Evolutionary conservation across 2,888 invertebrate species (phyloP).

Genomic region (Eupsilia transversa): DNA sequence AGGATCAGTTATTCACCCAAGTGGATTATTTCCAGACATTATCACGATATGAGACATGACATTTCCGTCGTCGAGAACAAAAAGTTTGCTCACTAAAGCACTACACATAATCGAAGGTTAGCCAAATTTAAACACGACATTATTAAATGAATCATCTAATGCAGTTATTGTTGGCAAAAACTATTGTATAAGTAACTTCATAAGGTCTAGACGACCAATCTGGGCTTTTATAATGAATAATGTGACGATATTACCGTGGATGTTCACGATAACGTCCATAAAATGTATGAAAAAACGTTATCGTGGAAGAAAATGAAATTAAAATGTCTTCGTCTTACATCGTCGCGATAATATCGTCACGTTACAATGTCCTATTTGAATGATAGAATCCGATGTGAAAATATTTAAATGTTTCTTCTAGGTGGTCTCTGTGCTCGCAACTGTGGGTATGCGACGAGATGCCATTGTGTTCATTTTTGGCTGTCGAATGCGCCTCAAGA

Average conservation of each 20-base stretch:
- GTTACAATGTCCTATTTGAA: not conserved
- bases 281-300: not conserved
- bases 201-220: slow-evolving; percentile 2
- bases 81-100: slow-evolving; percentile 67
- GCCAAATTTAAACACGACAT: slow-evolving; percentile 57
- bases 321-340: too few relatives aligned
- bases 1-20: slow-evolving; percentile 56
- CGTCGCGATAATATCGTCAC: not conserved
- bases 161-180: slow-evolving; percentile 58
- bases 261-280: not conserved
- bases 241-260: not conserved
- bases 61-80: slow-evolving; percentile 70
- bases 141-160: slow-evolving; percentile 65
- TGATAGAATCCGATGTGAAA: slow-evolving; percentile 2
- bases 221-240: not conserved
- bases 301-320: too few relatives aligned
- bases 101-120: slow-evolving; percentile 65
- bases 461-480: slow-evolving; percentile 4
- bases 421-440: slow-evolving; percentile 8
- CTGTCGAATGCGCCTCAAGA: not conserved
- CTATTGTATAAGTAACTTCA: slow-evolving; percentile 28
- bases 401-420: slow-evolving; percentile 13
- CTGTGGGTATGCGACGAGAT: not conserved
- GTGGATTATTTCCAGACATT: slow-evolving; percentile 70
- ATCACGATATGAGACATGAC: slow-evolving; percentile 70